A percentile compares a stretch with the other conserved stretches of the same genome.
phyloP scores from a whole-genome alignment of 2,888 invertebrate species.

The Torymus aiolomorphi region DNA sequence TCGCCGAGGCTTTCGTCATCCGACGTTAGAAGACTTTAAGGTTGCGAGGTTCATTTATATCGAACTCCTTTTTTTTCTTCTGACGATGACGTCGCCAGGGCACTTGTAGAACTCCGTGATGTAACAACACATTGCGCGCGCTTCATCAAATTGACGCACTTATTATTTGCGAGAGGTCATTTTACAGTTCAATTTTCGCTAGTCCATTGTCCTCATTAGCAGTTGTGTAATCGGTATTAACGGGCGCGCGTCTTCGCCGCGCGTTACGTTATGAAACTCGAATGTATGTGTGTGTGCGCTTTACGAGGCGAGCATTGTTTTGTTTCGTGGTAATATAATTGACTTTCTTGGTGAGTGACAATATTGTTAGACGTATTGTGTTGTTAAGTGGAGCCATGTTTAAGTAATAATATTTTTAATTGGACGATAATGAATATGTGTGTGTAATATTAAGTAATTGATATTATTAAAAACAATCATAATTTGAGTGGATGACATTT shows the following conservation, averaged over 20 bases:
- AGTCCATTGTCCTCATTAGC: slow-evolving; percentile 30
- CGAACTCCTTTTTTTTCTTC: background rate
- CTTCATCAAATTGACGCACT: slow-evolving; percentile 17
- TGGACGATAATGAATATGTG: too few species aligned
- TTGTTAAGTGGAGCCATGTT: too few species aligned
- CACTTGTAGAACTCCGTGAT: too few species aligned
- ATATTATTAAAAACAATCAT: too few species aligned
- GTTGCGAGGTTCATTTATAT: slow-evolving; percentile 7
- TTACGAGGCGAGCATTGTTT: background rate
- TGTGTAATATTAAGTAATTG: too few species aligned
- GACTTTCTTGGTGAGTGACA: too few species aligned
- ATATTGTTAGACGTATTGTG: too few species aligned
- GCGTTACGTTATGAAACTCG: background rate
- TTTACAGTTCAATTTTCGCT: slow-evolving; percentile 37
- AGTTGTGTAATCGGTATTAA: background rate
- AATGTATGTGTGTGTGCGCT: background rate
- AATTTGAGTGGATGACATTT: too few species aligned
- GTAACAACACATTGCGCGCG: background rate
- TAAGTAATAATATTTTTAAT: too few species aligned
- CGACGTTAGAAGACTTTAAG: background rate
- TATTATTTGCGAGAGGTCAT: slow-evolving; percentile 21
- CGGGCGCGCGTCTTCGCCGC: background rate
- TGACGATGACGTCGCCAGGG: background rate
- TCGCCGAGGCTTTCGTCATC: slow-evolving; percentile 14
- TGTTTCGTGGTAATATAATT: too few species aligned